Base-by-base conservation (phyloP, 2,888 invertebrate species). In the Orthosia gothica region DNA sequence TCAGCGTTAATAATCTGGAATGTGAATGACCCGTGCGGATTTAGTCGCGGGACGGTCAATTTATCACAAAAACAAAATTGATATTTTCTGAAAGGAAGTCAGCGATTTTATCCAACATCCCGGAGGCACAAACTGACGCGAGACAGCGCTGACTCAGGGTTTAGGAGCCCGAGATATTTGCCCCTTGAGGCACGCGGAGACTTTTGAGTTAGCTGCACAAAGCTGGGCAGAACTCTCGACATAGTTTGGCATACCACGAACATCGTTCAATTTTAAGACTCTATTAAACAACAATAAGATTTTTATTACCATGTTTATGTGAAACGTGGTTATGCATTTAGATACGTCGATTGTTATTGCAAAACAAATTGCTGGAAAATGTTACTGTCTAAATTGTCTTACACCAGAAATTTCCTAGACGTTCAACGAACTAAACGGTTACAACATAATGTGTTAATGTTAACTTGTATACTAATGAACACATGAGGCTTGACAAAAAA, bases 181-280 rank as follows among this genome's bases (percentile, higher is more conserved):
- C 76, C 79, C 77, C 88, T 83, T 65, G 74, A 84, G 82, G 76
- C 79, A 81, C 79, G 78, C 58, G 23, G 72, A 70, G 74, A 71
- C 82, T 82, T 84, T 84, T 74, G 76, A 85, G 79, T 78, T 85
- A 82, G 85, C 83, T 68, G 61, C 70, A 69, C 49, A 26, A 70
- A 55, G 64, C 80, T 69, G 70, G 52, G 47, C 71, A 62, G 52
- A 71, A 67, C 81, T 32, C 69, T 83, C 70, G 78, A 76, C 75
- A 75, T 32, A 76, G 47, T 82, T 79, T 69, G 20, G 68, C 57
- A 61, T 20, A 11, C 40, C 57, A 16, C 32, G 18, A 70, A 57
- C 52, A 32, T 49, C 11, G 20, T 40, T 59, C 7, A 40, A 16
- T 69, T 69, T 23, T 49, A 59, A 49, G 12, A 54, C 15, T 26